Evolutionary conservation across 2,797 vertebrate species (phyloP).

Genomic region (Pelobates cultripes): DNA sequence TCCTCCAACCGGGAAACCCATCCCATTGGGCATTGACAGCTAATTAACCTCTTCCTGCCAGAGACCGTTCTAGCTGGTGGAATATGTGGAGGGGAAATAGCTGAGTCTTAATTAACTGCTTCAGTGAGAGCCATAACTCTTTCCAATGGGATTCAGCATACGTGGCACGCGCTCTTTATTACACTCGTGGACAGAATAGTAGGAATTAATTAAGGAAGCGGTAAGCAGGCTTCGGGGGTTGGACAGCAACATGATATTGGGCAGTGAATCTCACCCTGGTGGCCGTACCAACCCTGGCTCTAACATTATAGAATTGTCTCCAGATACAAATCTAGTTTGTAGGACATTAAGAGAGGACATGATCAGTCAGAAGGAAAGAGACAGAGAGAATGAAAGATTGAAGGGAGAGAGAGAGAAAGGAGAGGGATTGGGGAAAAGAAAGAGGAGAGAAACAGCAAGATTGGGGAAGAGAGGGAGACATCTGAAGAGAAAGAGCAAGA

Average conservation of each 20-base stretch:
- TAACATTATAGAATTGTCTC: neutral
- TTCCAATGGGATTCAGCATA: neutral
- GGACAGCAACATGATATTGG: neutral
- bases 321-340: constrained; percentile 20
- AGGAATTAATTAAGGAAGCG: constrained; percentile 24
- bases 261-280: neutral
- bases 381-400: neutral
- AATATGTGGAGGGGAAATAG: too few species aligned
- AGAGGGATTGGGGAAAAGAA: neutral
- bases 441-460: neutral
- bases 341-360: constrained; percentile 53
- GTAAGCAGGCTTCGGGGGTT: neutral
- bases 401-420: neutral
- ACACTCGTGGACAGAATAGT: too few species aligned
- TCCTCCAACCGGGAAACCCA: neutral
- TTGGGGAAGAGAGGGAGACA: neutral
- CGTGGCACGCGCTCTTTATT: neutral
- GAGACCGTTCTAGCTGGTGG: too few species aligned
- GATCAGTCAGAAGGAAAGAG: constrained; percentile 28
- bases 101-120: constrained; percentile 8
- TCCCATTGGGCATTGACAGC: neutral
- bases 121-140: constrained; percentile 13
- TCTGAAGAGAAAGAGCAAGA: neutral
- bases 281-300: too few species aligned
- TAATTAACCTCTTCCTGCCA: neutral